Conservation (phyloP, 2,888 invertebrate species). For the Eilema sororculum region DNA sequence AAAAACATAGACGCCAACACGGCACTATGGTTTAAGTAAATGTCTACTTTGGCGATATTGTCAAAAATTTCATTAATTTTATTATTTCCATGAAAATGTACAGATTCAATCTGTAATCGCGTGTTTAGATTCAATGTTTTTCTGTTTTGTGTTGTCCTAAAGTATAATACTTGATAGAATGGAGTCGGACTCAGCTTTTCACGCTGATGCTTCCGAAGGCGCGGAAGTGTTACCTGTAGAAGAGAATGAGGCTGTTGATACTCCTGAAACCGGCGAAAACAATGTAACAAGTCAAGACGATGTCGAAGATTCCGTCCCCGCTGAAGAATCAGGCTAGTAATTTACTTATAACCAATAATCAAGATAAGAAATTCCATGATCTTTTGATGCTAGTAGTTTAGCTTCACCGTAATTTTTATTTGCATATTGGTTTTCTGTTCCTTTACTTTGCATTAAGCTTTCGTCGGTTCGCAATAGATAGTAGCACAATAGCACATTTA, state of each 20-base stretch:
- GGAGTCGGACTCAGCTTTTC: slow-evolving; percentile 79
- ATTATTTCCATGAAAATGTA: slow-evolving; percentile 63
- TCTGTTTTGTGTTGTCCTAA: slow-evolving; percentile 48
- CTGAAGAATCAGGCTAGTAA: slow-evolving; percentile 69
- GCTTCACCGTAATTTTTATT: slow-evolving; percentile 39
- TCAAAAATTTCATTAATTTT: slow-evolving; percentile 64
- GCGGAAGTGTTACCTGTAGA: slow-evolving; percentile 81
- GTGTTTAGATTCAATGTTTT: slow-evolving; percentile 68
- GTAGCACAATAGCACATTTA: slow-evolving; percentile 12
- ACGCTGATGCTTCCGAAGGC: slow-evolving; percentile 79
- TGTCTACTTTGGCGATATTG: slow-evolving; percentile 46
- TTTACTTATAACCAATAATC: background rate
- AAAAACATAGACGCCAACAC: slow-evolving; percentile 47
- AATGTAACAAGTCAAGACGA: slow-evolving; percentile 74
- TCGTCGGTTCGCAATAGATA: background rate
- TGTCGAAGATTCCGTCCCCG: slow-evolving; percentile 65
- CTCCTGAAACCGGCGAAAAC: slow-evolving; percentile 71
- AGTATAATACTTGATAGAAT: slow-evolving; percentile 57
- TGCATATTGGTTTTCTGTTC: slow-evolving; percentile 19
- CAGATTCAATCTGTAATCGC: slow-evolving; percentile 50
- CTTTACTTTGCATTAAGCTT: background rate
- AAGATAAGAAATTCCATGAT: background rate
- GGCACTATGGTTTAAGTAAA: slow-evolving; percentile 54
- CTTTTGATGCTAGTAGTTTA: slow-evolving; percentile 10
- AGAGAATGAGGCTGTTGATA: slow-evolving; percentile 74